A percentile compares a stretch with the other conserved stretches of the same genome.
phyloP scores from a whole-genome alignment of 2,888 invertebrate species.

The Lasioglossum pauxillum region DNA sequence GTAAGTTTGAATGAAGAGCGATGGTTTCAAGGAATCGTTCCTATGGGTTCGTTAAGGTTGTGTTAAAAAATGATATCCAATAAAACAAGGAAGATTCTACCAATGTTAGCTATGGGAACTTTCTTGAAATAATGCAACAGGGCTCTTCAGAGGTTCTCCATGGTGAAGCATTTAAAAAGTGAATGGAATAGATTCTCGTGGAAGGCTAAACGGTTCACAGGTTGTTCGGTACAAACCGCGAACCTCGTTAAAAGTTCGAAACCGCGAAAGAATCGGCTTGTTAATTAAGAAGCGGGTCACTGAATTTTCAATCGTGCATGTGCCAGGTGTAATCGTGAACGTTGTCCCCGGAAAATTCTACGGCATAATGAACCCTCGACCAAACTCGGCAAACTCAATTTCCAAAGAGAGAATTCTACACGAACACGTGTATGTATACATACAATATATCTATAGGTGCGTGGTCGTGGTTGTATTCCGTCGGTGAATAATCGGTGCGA shows the following conservation, averaged over 20 bases:
- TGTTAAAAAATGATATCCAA: no score
- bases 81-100: no score
- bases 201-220: not conserved
- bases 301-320: constrained; percentile 7
- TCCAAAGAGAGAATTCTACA: constrained; percentile 16
- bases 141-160: not conserved
- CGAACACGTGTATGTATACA: not conserved
- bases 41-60: no score
- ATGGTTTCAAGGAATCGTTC: not conserved
- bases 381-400: constrained; percentile 16
- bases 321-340: not conserved
- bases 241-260: not conserved
- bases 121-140: not conserved
- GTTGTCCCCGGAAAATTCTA: not conserved
- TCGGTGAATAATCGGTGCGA: constrained; percentile 10
- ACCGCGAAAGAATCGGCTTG: not conserved
- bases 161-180: not conserved
- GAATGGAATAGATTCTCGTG: not conserved
- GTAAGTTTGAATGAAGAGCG: not conserved
- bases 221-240: not conserved
- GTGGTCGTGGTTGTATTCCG: constrained; percentile 1
- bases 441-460: not conserved
- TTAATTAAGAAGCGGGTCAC: constrained; percentile 3
- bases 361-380: not conserved
- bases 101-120: not conserved